Conservation (phyloP, 2,797 vertebrate species). For the Dipus sagitta region DNA sequence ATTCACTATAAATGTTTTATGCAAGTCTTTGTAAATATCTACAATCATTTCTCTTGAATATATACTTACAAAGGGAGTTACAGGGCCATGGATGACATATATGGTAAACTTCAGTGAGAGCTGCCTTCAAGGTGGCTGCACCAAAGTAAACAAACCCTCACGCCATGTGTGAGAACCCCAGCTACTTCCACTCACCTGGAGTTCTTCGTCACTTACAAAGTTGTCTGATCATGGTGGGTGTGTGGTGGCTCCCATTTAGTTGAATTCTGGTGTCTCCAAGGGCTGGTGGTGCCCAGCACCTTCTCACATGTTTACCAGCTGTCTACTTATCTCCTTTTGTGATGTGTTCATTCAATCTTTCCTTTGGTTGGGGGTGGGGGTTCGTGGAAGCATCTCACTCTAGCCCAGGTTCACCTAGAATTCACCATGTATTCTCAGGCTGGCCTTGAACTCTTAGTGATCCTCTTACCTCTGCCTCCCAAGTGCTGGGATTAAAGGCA, state of each 20-base stretch:
- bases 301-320: not conserved
- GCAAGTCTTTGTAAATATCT: not conserved
- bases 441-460: no score
- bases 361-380: no score
- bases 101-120: not conserved
- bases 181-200: not conserved
- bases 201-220: not conserved
- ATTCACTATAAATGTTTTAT: not conserved
- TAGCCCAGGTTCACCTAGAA: no score
- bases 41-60: not conserved
- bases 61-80: not conserved
- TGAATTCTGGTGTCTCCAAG: not conserved
- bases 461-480: no score
- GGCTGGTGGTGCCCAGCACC: not conserved
- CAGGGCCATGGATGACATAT: not conserved
- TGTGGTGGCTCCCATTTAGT: not conserved
- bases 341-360: constrained; percentile 1
- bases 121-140: not conserved
- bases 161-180: not conserved
- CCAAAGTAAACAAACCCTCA: not conserved
- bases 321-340: not conserved
- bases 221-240: not conserved
- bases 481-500: no score
- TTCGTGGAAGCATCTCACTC: no score
- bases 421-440: no score